Conservation (phyloP, 2,113 vertebrate species). For the Xenopus laevis region DNA sequence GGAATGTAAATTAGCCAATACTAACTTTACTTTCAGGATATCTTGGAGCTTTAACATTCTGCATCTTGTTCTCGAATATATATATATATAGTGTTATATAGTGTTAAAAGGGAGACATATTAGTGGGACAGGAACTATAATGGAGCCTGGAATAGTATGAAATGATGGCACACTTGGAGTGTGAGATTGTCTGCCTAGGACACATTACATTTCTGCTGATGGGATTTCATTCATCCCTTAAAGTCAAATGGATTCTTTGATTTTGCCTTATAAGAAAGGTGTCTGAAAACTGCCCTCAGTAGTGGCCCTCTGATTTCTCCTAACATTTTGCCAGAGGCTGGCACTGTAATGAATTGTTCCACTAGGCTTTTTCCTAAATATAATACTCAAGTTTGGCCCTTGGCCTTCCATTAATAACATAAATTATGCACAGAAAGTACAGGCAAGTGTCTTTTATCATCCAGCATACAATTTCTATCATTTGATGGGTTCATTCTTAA, state of each 20-base stretch:
- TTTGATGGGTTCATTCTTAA: too few relatives aligned
- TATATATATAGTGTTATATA: not conserved
- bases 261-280: constrained; percentile 20
- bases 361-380: not conserved
- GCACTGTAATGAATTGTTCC: constrained; percentile 3
- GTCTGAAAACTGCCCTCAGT: constrained; percentile 7
- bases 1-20: too few relatives aligned
- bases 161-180: constrained; percentile 16
- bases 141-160: constrained; percentile 14
- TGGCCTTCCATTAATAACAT: not conserved
- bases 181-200: constrained; percentile 16
- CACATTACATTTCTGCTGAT: constrained; percentile 30
- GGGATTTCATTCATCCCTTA: constrained; percentile 26
- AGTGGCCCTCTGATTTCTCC: constrained; percentile 1
- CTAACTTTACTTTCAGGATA: too few relatives aligned
- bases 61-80: not conserved
- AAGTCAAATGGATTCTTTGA: constrained; percentile 26
- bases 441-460: not conserved
- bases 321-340: not conserved
- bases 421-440: not conserved
- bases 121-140: constrained; percentile 12
- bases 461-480: too few relatives aligned
- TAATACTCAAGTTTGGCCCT: not conserved
- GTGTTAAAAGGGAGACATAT: constrained; percentile 8
- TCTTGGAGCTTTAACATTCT: not conserved